phyloP scores from a whole-genome alignment of 2,113 vertebrate species.

The Castor canadensis region DNA sequence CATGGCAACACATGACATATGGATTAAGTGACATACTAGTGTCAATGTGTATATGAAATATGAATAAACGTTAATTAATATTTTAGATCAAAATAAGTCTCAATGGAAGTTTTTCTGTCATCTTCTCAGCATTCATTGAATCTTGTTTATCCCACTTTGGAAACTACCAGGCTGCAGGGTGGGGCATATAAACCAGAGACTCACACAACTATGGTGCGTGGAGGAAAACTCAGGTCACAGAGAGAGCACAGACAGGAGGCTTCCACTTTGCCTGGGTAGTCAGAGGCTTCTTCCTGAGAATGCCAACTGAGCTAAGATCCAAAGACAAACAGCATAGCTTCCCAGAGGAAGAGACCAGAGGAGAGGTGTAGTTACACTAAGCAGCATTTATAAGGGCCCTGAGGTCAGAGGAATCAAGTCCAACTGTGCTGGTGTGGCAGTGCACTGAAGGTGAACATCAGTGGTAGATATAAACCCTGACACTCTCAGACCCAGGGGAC shows the following conservation, averaged over 20 bases:
- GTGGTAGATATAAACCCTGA: neutral
- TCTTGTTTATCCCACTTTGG: neutral
- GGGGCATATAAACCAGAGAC: neutral
- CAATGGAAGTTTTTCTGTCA: neutral
- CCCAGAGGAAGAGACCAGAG: neutral
- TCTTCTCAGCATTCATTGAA: neutral
- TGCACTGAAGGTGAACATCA: neutral
- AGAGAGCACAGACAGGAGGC: neutral
- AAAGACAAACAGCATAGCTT: neutral
- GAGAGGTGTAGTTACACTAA: neutral
- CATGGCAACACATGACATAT: rapidly evolving
- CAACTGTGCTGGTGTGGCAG: rapidly evolving
- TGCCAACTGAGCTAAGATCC: neutral
- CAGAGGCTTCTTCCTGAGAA: neutral
- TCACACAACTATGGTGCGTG: neutral
- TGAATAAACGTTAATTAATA: neutral
- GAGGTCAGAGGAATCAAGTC: neutral
- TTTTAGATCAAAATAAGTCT: neutral
- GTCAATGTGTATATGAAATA: neutral
- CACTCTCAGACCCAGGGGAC: neutral
- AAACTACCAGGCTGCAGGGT: neutral
- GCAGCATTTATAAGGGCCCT: neutral
- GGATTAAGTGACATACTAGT: neutral
- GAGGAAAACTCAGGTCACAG: neutral
- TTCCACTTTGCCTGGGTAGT: neutral